Evolutionary conservation across 2,797 vertebrate genomes (phyloP).

Genomic region (Alcedo atthis): DNA sequence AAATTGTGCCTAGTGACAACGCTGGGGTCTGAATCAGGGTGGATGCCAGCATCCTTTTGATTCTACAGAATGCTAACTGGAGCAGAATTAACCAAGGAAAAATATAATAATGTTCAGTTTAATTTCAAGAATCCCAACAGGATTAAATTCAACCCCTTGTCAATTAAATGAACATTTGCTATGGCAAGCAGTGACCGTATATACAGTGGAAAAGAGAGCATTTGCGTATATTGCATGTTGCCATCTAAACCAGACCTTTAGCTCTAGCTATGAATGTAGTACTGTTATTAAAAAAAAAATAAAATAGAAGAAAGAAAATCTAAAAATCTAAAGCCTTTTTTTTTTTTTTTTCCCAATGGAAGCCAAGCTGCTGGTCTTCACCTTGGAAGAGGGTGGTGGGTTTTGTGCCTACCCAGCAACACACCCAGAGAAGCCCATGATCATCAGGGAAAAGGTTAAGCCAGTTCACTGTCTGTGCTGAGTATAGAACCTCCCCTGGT

Average conservation of each 20-base stretch:
- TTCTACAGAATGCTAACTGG: background rate
- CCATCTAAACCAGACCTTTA: background rate
- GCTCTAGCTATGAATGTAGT: background rate
- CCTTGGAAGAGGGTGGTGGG: slow-evolving; percentile 64
- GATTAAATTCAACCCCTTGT: background rate
- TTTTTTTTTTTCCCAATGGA: background rate
- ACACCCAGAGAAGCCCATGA: slow-evolving; percentile 48
- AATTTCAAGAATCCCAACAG: background rate
- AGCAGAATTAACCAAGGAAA: background rate
- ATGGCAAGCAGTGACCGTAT: background rate
- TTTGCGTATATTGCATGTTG: background rate
- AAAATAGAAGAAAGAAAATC: background rate
- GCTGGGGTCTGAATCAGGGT: background rate
- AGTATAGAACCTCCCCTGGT: slow-evolving; percentile 43
- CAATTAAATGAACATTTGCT: background rate
- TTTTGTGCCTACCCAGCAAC: slow-evolving; percentile 56
- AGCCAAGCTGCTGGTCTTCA: slow-evolving; percentile 41
- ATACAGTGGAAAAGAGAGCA: background rate
- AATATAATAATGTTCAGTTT: background rate
- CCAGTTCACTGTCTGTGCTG: slow-evolving; percentile 48
- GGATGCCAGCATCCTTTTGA: background rate
- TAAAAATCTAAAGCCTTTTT: background rate
- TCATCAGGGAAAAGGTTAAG: slow-evolving; percentile 63
- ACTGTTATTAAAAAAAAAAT: background rate
- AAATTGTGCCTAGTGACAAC: background rate